These are phyloP conservation scores for Morpho helenor DNA, from an alignment of 2,888 invertebrate genomes.

Conservation along the genomic window DNA sequence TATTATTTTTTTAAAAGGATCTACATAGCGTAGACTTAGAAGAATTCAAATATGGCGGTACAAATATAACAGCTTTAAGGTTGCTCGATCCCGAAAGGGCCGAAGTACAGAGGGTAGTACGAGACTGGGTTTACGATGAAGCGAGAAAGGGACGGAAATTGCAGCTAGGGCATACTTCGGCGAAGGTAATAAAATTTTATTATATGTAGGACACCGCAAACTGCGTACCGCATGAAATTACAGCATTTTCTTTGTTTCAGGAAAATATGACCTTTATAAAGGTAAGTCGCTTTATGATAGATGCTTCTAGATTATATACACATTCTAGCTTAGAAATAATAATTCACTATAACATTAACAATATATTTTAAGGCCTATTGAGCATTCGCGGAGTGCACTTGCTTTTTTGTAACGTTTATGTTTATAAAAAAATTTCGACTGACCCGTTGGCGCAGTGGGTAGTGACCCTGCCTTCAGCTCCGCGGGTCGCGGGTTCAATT, in stretches of 20 bases:
- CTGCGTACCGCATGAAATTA: slow-evolving; percentile 10
- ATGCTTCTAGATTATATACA: too few relatives aligned
- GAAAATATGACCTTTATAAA: slow-evolving; percentile 86
- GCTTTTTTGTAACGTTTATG: too few relatives aligned
- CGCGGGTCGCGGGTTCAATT: too few relatives aligned
- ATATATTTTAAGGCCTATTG: too few relatives aligned
- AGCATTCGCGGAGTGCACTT: too few relatives aligned
- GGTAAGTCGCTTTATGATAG: slow-evolving; percentile 61
- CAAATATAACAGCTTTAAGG: slow-evolving; percentile 96
- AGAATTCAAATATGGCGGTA: slow-evolving; percentile 96
- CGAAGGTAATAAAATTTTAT: slow-evolving; percentile 65
- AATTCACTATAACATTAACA: too few relatives aligned
- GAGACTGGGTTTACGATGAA: slow-evolving; percentile 89
- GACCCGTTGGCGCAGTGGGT: too few relatives aligned
- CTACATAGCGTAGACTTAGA: slow-evolving; percentile 94
- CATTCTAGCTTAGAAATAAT: too few relatives aligned
- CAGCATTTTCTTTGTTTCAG: slow-evolving; percentile 53
- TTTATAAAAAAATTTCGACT: too few relatives aligned
- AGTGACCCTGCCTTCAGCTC: too few relatives aligned
- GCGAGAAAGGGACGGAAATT: slow-evolving; percentile 82
- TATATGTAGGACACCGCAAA: slow-evolving; percentile 21
- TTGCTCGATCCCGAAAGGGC: slow-evolving; percentile 91
- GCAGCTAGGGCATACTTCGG: slow-evolving; percentile 77
- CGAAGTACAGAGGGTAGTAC: slow-evolving; percentile 87
- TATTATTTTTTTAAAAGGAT: slow-evolving; percentile 80